Base-by-base conservation (phyloP, 1,140 invertebrate genomes). In the Idris sp. region DNA sequence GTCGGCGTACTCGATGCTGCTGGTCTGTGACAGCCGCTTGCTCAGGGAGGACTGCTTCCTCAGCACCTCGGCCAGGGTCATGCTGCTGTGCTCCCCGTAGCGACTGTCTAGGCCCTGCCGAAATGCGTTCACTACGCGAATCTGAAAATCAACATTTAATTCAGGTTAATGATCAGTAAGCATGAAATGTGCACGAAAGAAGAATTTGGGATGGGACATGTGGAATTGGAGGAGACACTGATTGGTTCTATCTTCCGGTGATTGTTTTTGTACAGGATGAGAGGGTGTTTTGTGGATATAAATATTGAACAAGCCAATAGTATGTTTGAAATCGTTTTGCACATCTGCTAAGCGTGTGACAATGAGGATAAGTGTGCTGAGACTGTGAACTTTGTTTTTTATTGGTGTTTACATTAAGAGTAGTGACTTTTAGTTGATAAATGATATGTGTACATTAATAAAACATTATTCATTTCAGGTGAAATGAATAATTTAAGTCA, bases 41-140 rank as follows among this genome's bases (percentile, higher is more conserved):
- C 91, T 93, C 71, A 96, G 90, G 82, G 94, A 95, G 83, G 94
- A 92, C 90, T 97, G 95, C 89, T 96, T 96, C 86, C 95, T 93
- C 79, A 96, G 91, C 83, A 95, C 94, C 88, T 96, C 95, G 61
- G 94, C 95, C 83, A 96, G 91, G 85, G 93, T 93, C 79, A 93
- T 92, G 89, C 93, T 95, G 85, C 93, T 94, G 89, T 95, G 94
- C 89, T 98, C 96, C 85, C 94, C 93, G 86, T 95, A 95, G 84
- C 96, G 94, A 89, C 95, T 91, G 91, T 98, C 97, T 90, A 98
- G 92, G 87, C 96, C 97, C 92, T 98, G 96, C 89, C 97, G 96
- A 92, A 98, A 98, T 90, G 97, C 97, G 91, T 98, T 98, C 90
- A 98, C 96, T 92, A 98, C 97, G 91, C 97, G 96, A 89, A 98